Conservation (phyloP, 2,797 vertebrate genomes). For the Sciurus carolinensis region DNA sequence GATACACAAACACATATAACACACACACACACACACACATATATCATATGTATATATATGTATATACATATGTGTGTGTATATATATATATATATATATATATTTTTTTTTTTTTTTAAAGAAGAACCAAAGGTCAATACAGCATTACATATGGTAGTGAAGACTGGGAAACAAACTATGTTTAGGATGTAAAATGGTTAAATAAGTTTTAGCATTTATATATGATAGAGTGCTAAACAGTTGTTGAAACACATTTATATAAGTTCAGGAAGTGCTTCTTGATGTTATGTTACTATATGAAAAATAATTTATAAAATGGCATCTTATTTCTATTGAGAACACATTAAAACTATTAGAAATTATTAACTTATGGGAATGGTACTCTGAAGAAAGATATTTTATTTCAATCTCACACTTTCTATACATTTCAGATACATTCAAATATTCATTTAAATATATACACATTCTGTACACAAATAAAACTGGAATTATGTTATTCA, state of each 20-base stretch:
- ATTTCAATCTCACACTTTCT: too few relatives aligned
- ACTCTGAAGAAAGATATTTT: too few relatives aligned
- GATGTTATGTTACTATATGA: background rate
- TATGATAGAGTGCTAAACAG: background rate
- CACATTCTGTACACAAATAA: background rate
- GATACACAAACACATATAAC: too few relatives aligned
- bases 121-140: too few relatives aligned
- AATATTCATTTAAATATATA: background rate
- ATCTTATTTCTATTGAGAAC: background rate
- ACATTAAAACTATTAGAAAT: too few relatives aligned
- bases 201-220: background rate
- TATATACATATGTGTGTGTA: background rate
- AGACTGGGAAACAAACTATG: background rate
- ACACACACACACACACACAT: background rate
- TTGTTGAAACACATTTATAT: background rate
- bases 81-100: too few relatives aligned
- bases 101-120: too few relatives aligned
- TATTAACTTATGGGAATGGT: too few relatives aligned
- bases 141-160: background rate
- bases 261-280: background rate
- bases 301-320: background rate
- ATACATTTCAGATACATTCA: background rate
- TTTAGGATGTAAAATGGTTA: background rate
- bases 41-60: background rate
- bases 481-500: background rate